A percentile compares a stretch with the other conserved stretches of the same genome.
Conservation (phyloP, 2,888 invertebrate genomes). For the Oscheius sp. region DNA sequence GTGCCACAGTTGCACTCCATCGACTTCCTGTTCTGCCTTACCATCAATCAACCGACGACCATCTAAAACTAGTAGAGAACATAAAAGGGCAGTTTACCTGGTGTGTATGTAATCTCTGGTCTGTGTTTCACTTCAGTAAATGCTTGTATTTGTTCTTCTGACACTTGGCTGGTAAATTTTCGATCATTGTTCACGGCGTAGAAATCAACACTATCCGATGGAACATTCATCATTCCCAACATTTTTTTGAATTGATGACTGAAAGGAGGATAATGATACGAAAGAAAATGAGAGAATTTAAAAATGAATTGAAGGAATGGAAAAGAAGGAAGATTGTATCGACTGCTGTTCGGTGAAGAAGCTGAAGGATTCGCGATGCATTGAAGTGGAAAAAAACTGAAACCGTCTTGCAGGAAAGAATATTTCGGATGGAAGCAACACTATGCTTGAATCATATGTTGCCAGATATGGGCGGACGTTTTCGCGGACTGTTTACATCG, state of each 20-base stretch:
- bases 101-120: conserved; percentile 47
- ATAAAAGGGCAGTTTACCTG: conserved; percentile 34
- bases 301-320: background rate
- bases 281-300: background rate
- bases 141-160: conserved; percentile 39
- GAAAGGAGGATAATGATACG: background rate
- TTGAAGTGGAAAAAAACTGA: too few species aligned
- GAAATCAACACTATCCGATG: conserved; percentile 20
- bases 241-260: conserved; percentile 2
- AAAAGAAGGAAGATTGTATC: background rate
- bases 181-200: conserved; percentile 9
- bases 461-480: too few species aligned
- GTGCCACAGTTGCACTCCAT: conserved; percentile 13
- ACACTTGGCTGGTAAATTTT: conserved; percentile 7
- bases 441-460: too few species aligned
- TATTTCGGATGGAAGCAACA: too few species aligned
- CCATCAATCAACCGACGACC: conserved; percentile 17
- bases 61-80: background rate
- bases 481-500: too few species aligned
- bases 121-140: conserved; percentile 54
- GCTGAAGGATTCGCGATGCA: too few species aligned
- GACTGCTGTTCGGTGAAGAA: too few species aligned
- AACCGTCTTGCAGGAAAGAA: too few species aligned
- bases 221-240: conserved; percentile 27
- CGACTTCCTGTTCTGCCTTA: conserved; percentile 12